Evolutionary conservation across 2,113 vertebrate species (phyloP).

Genomic region (Pyrgilauda ruficollis): DNA sequence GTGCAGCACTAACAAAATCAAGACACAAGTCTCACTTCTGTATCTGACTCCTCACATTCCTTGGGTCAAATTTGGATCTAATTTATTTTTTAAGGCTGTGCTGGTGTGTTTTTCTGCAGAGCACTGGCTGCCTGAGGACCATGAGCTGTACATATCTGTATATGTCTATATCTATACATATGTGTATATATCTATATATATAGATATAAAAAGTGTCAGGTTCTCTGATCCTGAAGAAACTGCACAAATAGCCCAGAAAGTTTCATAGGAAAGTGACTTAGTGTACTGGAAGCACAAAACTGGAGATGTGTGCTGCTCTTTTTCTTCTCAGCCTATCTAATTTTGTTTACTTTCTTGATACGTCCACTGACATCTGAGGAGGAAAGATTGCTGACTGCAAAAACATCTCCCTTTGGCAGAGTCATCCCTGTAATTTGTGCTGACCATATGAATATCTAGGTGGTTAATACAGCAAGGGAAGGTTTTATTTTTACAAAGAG

Average conservation of each 20-base stretch:
- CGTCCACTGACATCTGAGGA: not conserved
- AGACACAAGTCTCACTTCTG: not conserved
- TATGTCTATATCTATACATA: too few species aligned
- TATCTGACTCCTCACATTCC: not conserved
- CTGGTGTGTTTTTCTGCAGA: not conserved
- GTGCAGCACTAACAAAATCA: not conserved
- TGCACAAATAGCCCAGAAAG: not conserved
- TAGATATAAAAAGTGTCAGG: not conserved
- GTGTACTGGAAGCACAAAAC: not conserved
- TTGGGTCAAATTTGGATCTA: not conserved
- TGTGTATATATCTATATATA: too few species aligned
- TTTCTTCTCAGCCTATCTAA: not conserved
- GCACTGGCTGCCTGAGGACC: not conserved
- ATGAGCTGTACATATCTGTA: not conserved
- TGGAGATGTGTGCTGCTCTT: not conserved
- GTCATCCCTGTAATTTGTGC: not conserved
- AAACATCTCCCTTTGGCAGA: not conserved
- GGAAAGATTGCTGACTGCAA: slow-evolving; percentile 23
- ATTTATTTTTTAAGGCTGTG: not conserved
- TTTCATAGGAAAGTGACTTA: not conserved
- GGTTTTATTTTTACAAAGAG: not conserved
- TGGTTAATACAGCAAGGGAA: not conserved
- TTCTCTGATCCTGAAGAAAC: not conserved
- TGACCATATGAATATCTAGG: not conserved
- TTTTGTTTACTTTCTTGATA: slow-evolving; percentile 12